phyloP scores from a whole-genome alignment of 2,888 invertebrate species.

The Xestobium rufovillosum region DNA sequence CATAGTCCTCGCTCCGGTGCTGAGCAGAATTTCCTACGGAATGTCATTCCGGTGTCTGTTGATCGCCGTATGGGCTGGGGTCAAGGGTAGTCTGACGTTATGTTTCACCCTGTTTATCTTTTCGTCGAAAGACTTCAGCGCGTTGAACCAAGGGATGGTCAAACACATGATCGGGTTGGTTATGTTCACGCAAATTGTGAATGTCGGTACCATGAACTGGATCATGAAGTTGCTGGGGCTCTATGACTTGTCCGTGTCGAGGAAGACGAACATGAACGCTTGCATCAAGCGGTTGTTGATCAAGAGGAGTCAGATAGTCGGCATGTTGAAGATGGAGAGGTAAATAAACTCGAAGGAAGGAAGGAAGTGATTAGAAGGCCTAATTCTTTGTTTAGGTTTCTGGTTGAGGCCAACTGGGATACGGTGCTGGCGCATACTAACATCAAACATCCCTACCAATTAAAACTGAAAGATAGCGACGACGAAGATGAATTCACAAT shows the following conservation, averaged over 20 bases:
- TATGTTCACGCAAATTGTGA: no score
- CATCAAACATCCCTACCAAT: conserved; percentile 53
- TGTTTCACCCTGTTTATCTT: conserved; percentile 50
- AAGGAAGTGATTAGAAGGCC: no score
- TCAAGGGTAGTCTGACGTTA: conserved; percentile 53
- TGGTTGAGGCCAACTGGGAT: conserved; percentile 58
- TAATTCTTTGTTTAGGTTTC: conserved; percentile 38
- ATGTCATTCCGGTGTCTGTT: conserved; percentile 51
- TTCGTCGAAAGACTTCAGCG: conserved; percentile 38
- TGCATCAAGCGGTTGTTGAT: no score
- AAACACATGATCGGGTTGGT: no score
- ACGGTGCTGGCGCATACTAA: conserved; percentile 49
- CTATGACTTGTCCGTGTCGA: no score
- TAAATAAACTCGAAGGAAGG: conserved; percentile 4
- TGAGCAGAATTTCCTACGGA: conserved; percentile 55
- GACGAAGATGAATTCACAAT: conserved; percentile 43
- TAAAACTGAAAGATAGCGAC: conserved; percentile 45
- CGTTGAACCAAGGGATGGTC: no score
- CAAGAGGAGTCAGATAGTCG: no score
- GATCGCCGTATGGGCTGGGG: conserved; percentile 56
- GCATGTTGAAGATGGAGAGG: no score
- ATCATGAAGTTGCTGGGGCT: no score
- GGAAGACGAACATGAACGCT: no score
- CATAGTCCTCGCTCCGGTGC: no score
- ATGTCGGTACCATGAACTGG: no score